Percentiles rank a stretch among this genome's conserved stretches.
Conservation (phyloP, 2,888 invertebrate species). For the Hofmannophila pseudospretella region DNA sequence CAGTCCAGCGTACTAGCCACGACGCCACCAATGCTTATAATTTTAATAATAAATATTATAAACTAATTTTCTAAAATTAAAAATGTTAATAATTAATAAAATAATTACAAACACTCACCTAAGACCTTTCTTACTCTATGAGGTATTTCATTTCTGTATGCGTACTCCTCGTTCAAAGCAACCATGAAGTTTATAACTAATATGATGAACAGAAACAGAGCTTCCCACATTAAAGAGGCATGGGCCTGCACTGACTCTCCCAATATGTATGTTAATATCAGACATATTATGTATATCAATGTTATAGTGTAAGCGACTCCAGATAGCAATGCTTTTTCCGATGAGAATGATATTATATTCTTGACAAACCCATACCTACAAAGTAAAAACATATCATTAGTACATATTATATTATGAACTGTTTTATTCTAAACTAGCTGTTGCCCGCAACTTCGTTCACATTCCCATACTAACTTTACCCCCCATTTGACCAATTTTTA, state of each 20-base stretch:
- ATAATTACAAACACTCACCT: conserved; percentile 41
- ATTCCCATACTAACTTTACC: no score
- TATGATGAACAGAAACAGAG: conserved; percentile 59
- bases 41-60: no score
- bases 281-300: conserved; percentile 53
- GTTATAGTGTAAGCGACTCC: conserved; percentile 67
- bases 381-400: conserved; percentile 17
- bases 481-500: no score
- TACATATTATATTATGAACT: no score
- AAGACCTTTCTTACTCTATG: conserved; percentile 67
- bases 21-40: no score
- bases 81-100: no score
- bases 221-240: conserved; percentile 61
- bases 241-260: conserved; percentile 62
- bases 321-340: conserved; percentile 62
- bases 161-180: conserved; percentile 67
- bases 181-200: conserved; percentile 60
- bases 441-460: no score
- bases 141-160: conserved; percentile 75
- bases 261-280: conserved; percentile 58
- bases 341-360: conserved; percentile 67
- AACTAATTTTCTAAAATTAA: no score
- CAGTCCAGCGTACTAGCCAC: no score
- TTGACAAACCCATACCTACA: conserved; percentile 51
- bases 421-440: no score